These are phyloP conservation scores for Cephus pulcher DNA, from an alignment of 2,888 invertebrate genomes.

Conservation along the genomic window DNA sequence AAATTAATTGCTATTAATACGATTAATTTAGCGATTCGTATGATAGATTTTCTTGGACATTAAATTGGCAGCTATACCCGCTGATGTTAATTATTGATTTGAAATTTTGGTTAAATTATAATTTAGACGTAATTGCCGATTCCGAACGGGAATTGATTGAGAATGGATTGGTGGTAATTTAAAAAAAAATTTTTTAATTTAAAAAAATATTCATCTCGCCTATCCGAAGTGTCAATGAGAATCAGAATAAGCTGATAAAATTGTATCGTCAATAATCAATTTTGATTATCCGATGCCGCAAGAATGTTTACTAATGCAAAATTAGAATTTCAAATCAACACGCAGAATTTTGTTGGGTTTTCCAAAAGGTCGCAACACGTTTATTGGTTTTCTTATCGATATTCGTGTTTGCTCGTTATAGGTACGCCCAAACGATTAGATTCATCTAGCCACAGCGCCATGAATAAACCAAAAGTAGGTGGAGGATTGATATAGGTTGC, in stretches of 20 bases:
- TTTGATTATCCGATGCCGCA: neutral
- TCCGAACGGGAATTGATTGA: neutral
- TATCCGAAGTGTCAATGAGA: neutral
- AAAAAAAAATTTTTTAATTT: neutral
- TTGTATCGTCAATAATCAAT: neutral
- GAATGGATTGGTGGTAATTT: neutral
- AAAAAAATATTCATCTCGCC: neutral
- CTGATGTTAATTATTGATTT: neutral
- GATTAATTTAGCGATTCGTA: no score
- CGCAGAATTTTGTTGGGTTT: neutral
- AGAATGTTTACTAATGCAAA: neutral
- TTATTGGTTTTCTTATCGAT: neutral
- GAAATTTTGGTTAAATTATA: neutral
- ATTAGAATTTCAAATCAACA: neutral
- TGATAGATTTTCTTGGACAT: neutral
- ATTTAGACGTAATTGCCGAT: neutral
- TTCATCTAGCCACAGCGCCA: neutral
- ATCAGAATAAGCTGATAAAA: neutral
- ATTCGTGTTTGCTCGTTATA: neutral
- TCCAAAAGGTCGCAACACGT: neutral
- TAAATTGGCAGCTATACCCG: neutral
- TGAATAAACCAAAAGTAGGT: slow-evolving; percentile 14
- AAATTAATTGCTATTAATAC: no score
- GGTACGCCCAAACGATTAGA: neutral
- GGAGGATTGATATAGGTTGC: neutral